A percentile compares a stretch with the other conserved stretches of the same genome.
phyloP scores from a whole-genome alignment of 2,888 invertebrate genomes.

The Melieria picta region DNA sequence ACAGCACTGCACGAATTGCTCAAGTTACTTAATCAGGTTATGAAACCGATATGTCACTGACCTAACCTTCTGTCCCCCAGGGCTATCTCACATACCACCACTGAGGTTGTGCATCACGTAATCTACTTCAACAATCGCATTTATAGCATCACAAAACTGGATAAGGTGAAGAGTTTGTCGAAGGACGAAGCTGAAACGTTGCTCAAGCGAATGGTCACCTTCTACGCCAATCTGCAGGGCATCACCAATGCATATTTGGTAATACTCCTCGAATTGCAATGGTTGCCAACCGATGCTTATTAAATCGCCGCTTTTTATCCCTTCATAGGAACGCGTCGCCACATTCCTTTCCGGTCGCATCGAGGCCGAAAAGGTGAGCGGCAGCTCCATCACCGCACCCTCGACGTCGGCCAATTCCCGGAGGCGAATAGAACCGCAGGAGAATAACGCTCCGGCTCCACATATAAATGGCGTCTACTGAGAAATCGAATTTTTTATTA shows the following conservation, averaged over 20 bases:
- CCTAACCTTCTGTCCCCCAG: slow-evolving; percentile 55
- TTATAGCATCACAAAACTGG: slow-evolving; percentile 73
- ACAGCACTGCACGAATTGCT: not conserved
- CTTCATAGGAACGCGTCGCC: slow-evolving; percentile 72
- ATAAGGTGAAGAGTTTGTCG: slow-evolving; percentile 69
- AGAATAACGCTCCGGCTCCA: slow-evolving; percentile 56
- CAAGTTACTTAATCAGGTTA: not conserved
- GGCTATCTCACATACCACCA: slow-evolving; percentile 68
- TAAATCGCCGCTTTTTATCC: slow-evolving; percentile 1
- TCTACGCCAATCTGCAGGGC: slow-evolving; percentile 57
- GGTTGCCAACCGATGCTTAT: not conserved
- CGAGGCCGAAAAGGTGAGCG: slow-evolving; percentile 70
- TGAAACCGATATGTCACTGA: not conserved
- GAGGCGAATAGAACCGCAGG: slow-evolving; percentile 63
- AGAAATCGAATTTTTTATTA: slow-evolving; percentile 58
- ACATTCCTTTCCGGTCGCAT: slow-evolving; percentile 75
- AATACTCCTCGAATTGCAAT: slow-evolving; percentile 26
- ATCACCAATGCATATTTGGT: slow-evolving; percentile 60
- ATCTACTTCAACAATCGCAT: slow-evolving; percentile 72
- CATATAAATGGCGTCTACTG: slow-evolving; percentile 66
- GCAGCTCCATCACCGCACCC: slow-evolving; percentile 44
- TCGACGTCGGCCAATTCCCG: slow-evolving; percentile 62
- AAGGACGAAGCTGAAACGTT: slow-evolving; percentile 68
- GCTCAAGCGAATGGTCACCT: slow-evolving; percentile 54
- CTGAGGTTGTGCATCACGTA: slow-evolving; percentile 70